Evolutionary conservation across 1,140 invertebrate species (phyloP), one percentile per base, ranked within the genome.

Genomic region (Drosophila gunungcola): DNA sequence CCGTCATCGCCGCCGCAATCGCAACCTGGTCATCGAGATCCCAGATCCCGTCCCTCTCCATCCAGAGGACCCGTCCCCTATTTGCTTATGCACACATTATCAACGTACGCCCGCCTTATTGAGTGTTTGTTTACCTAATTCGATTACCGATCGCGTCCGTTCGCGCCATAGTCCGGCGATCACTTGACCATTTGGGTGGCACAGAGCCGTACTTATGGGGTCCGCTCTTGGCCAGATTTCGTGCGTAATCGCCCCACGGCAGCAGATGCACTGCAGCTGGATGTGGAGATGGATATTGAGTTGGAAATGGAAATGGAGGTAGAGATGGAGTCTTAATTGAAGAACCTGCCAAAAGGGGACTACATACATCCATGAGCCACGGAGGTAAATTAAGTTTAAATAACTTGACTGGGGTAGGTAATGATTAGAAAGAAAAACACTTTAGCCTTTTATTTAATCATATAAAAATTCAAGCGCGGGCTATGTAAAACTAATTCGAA

Each of bases 101-200:
- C 55, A 88, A 86, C 83, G 83, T 79, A 86, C 83, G 85, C 83
- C 86, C 83, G 83, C 83, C 78, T 83, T 45, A 84, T 89, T 49
- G 80, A 88, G 83, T 88, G 83, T 88, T 88, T 88, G 80, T 88
- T 88, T 88, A 88, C 83, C 83, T 88, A 88, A 88, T 88, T 88
- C 83, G 83, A 88, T 88, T 88, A 88, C 84, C 80, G 84, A 89
- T 77, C 83, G 84, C 84, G 84, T 88, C 83, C 83, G 83, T 86
- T 89, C 84, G 76, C 64, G 45, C 84, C 79, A 89, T 86, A 86
- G 86, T 86, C 83, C 84, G 68, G 63, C 78, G 81, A 79, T 73
- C 83, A 86, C 83, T 86, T 86, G 83, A 86, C 83, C 83, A 86
- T 79, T 86, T 86, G 83, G 83, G 83, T 86, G 83, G 83, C 84